Percentiles rank a stretch among this genome's conserved stretches.
Evolutionary conservation across 1,140 invertebrate species (phyloP).

Genomic region (Halesus radiatus): DNA sequence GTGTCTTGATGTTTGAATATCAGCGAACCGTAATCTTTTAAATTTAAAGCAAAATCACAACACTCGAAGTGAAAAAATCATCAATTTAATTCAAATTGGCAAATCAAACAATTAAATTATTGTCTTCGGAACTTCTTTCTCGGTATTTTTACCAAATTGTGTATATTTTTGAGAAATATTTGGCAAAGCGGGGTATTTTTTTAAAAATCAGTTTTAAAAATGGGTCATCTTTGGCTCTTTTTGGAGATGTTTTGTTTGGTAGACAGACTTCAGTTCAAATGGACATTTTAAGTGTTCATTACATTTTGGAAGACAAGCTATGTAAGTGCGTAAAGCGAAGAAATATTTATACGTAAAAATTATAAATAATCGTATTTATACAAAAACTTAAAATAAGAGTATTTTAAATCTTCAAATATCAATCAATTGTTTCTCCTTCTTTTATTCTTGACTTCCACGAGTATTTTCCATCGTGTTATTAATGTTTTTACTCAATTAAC

Average conservation of each 20-base stretch:
- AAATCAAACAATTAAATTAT: neutral
- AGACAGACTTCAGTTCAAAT: conserved; percentile 4
- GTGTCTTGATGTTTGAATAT: no score
- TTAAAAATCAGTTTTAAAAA: neutral
- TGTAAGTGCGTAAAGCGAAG: no score
- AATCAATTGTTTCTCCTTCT: no score
- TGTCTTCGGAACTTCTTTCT: neutral
- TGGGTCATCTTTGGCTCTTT: neutral
- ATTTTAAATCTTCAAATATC: no score
- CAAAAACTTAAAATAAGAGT: no score
- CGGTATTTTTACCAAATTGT: neutral
- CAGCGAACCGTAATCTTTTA: no score
- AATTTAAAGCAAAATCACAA: conserved; percentile 30
- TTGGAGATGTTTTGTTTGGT: neutral
- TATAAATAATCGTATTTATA: no score
- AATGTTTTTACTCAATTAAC: no score
- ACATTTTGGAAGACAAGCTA: conserved; percentile 14
- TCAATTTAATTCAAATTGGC: neutral
- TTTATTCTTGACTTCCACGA: no score
- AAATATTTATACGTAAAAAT: no score
- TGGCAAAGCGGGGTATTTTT: neutral
- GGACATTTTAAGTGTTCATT: neutral
- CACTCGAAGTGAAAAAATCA: conserved; percentile 9
- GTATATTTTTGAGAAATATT: neutral
- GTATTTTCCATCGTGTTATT: no score